Conservation (phyloP, 2,113 vertebrate species). For the Emydura subglobosa region DNA sequence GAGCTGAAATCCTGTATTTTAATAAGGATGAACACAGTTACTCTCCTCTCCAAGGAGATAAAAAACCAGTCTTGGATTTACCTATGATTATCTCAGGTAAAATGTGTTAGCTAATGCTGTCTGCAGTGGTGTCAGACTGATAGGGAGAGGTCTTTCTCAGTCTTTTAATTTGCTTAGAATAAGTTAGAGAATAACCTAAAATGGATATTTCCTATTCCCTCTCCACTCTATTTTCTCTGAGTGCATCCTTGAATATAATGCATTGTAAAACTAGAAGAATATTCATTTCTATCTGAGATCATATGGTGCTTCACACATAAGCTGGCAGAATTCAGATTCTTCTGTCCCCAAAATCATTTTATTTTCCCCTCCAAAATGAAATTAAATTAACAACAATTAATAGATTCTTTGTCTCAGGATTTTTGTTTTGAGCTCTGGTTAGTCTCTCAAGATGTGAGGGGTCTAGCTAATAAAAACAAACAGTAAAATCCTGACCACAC, state of each 20-base stretch:
- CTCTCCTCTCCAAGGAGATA: neutral
- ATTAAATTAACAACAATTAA: neutral
- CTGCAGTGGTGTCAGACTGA: neutral
- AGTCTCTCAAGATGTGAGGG: neutral
- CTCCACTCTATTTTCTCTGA: neutral
- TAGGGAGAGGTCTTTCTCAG: neutral
- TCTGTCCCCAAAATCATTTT: neutral
- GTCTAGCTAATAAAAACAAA: constrained; percentile 47
- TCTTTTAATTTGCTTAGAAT: neutral
- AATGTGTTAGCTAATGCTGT: neutral
- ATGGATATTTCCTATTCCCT: neutral
- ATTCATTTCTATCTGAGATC: neutral
- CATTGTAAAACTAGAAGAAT: neutral
- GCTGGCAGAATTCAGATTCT: neutral
- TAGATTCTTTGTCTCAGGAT: constrained; percentile 4
- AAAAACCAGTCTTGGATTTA: constrained; percentile 2
- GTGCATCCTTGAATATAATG: neutral
- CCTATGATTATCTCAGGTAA: neutral
- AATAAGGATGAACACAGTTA: neutral
- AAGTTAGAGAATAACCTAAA: neutral
- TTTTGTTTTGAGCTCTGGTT: neutral
- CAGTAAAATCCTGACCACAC: neutral
- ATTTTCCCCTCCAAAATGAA: neutral
- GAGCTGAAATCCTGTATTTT: neutral
- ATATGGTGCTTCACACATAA: neutral